Evolutionary conservation across 1,140 invertebrate genomes (phyloP).

Genomic region (Drosophila baimaii): DNA sequence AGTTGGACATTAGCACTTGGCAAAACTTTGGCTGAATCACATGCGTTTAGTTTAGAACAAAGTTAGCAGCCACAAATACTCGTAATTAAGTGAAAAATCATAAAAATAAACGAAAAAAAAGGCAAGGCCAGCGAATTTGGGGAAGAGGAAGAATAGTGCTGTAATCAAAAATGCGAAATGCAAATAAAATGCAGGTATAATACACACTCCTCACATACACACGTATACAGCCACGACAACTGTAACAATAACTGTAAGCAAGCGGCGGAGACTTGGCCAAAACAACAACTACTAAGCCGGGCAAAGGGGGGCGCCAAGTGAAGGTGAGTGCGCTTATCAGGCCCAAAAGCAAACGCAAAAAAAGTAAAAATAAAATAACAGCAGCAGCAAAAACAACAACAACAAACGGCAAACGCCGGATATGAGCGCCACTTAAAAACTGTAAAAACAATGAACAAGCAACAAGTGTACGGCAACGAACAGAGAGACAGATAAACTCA

Average conservation of each 20-base stretch:
- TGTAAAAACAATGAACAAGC: conserved; percentile 77
- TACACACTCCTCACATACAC: conserved; percentile 4
- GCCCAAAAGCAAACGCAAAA: conserved; percentile 48
- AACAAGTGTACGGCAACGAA: conserved; percentile 63
- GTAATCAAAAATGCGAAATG: conserved; percentile 47
- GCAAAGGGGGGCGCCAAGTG: conserved; percentile 11
- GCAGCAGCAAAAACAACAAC: conserved; percentile 33
- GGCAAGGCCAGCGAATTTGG: conserved; percentile 24
- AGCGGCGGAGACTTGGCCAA: conserved; percentile 5
- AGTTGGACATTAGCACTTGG: conserved; percentile 40
- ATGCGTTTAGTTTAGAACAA: conserved; percentile 15
- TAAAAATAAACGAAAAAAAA: conserved; percentile 14
- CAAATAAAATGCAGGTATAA: conserved; percentile 53
- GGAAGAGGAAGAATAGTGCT: conserved; percentile 3
- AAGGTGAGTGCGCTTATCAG: conserved; percentile 60
- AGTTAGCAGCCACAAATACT: conserved; percentile 6
- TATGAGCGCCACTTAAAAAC: conserved; percentile 82
- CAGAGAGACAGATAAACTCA: conserved; percentile 10
- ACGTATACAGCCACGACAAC: conserved; percentile 13
- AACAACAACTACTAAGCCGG: conserved; percentile 35
- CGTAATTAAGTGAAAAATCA: conserved; percentile 10
- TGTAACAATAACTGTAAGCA: conserved; percentile 42
- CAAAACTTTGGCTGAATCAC: conserved; percentile 36
- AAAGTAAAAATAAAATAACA: conserved; percentile 33
- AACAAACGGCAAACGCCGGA: conserved; percentile 74